phyloP scores from a whole-genome alignment of 2,797 vertebrate species.

The Rhinophrynus dorsalis region DNA sequence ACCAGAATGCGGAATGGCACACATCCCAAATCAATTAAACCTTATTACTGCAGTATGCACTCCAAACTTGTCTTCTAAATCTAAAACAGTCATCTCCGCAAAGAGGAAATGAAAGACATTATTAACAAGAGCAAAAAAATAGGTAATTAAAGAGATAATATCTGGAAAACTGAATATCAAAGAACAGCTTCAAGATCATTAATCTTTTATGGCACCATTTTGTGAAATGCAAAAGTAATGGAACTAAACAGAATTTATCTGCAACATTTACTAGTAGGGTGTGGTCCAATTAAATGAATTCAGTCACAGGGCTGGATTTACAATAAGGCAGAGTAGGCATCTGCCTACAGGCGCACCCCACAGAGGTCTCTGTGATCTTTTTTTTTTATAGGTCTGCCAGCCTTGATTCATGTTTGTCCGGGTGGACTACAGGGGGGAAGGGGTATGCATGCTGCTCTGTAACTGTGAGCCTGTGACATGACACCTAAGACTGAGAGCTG shows the following conservation, averaged over 20 bases:
- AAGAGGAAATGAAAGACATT: slow-evolving; percentile 24
- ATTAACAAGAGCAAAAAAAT: slow-evolving; percentile 13
- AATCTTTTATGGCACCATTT: slow-evolving; percentile 2
- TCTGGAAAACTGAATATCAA: slow-evolving; percentile 12
- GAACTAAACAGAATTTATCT: slow-evolving; percentile 4
- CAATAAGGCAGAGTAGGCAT: no score
- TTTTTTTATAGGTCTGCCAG: no score
- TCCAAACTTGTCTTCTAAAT: slow-evolving; percentile 12
- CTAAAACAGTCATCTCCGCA: neutral
- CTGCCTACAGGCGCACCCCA: no score
- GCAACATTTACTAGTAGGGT: neutral
- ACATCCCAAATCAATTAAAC: slow-evolving; percentile 67
- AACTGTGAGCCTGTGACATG: no score
- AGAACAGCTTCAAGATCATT: neutral
- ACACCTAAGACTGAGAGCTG: no score
- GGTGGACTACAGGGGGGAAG: no score
- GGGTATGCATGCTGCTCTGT: no score
- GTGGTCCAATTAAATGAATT: no score
- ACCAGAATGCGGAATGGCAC: slow-evolving; percentile 55
- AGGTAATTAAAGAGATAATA: slow-evolving; percentile 24
- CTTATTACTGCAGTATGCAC: slow-evolving; percentile 55
- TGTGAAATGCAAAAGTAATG: neutral
- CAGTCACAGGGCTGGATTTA: no score
- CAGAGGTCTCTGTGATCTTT: no score
- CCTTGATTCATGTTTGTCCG: no score